Percentiles rank a stretch among this genome's conserved stretches.
These are phyloP conservation scores for Platichthys flesus DNA, from an alignment of 2,113 vertebrate species.

Conservation along the genomic window DNA sequence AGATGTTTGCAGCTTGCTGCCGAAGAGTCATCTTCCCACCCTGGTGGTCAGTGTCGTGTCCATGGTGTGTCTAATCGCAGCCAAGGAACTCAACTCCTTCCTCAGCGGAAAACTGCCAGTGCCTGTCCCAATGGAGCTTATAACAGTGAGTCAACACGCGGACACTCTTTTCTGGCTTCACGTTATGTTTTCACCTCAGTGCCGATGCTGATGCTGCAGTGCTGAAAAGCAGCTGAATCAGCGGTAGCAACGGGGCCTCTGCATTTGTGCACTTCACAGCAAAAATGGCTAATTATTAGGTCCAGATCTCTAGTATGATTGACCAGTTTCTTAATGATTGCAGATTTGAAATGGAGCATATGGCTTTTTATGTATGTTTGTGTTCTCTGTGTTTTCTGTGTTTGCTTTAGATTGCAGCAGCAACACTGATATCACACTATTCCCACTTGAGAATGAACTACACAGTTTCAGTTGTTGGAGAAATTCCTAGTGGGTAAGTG, in stretches of 20 bases:
- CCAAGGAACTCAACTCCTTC: conserved; percentile 89
- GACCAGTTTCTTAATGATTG: conserved; percentile 49
- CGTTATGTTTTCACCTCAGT: conserved; percentile 25
- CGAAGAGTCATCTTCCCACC: conserved; percentile 84
- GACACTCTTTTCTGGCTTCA: conserved; percentile 47
- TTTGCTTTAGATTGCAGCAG: conserved; percentile 87
- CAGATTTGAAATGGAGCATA: background rate
- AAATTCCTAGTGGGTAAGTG: conserved; percentile 91
- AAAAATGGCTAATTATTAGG: conserved; percentile 67
- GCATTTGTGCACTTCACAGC: conserved; percentile 59
- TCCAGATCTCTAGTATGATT: conserved; percentile 38
- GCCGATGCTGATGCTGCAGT: conserved; percentile 52
- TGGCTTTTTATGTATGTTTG: conserved; percentile 1
- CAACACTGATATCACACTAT: conserved; percentile 87
- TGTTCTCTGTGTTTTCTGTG: conserved; percentile 31
- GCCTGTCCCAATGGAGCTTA: conserved; percentile 92
- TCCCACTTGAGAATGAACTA: conserved; percentile 79
- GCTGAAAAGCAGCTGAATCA: conserved; percentile 63
- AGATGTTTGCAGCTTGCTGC: conserved; percentile 86
- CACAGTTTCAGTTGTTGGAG: conserved; percentile 87
- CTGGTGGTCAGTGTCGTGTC: conserved; percentile 86
- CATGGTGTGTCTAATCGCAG: conserved; percentile 83
- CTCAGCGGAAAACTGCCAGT: conserved; percentile 84
- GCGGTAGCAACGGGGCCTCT: conserved; percentile 23
- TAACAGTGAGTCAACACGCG: conserved; percentile 83